Percentiles rank a stretch among this genome's conserved stretches.
phyloP scores from a whole-genome alignment of 2,113 vertebrate species.

The Urocynchramus pylzowi region DNA sequence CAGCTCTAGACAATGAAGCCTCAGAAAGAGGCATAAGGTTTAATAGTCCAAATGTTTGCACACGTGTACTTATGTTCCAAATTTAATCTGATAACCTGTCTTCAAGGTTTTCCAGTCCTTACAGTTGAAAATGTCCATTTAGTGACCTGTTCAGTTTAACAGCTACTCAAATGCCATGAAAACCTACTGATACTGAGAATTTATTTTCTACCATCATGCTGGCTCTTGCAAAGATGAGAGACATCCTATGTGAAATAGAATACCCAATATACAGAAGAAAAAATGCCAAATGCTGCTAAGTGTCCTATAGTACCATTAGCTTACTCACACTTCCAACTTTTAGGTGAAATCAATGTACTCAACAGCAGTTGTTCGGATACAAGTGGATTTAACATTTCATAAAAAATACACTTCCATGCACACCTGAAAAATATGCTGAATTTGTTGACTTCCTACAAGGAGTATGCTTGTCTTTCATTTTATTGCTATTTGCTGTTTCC shows the following conservation, averaged over 20 bases:
- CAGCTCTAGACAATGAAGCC: constrained; percentile 52
- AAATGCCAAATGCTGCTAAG: background rate
- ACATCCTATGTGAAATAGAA: background rate
- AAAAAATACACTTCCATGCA: background rate
- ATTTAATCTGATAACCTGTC: constrained; percentile 56
- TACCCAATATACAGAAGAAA: background rate
- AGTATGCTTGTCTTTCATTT: background rate
- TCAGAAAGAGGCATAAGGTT: constrained; percentile 49
- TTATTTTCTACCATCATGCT: background rate
- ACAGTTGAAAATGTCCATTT: background rate
- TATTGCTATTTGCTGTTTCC: background rate
- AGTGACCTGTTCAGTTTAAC: background rate
- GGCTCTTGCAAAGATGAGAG: background rate
- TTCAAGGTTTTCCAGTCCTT: constrained; percentile 25
- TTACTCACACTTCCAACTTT: background rate
- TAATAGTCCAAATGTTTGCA: constrained; percentile 52
- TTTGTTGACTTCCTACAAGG: background rate
- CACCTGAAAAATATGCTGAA: background rate
- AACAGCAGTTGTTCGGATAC: background rate
- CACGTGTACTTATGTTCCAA: constrained; percentile 19
- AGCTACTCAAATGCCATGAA: background rate
- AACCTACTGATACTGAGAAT: background rate
- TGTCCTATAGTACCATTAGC: background rate
- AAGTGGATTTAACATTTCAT: background rate
- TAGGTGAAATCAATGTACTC: background rate